These are phyloP conservation scores for Acanthis flammea DNA, from an alignment of 2,797 vertebrate species.

Conservation along the genomic window DNA sequence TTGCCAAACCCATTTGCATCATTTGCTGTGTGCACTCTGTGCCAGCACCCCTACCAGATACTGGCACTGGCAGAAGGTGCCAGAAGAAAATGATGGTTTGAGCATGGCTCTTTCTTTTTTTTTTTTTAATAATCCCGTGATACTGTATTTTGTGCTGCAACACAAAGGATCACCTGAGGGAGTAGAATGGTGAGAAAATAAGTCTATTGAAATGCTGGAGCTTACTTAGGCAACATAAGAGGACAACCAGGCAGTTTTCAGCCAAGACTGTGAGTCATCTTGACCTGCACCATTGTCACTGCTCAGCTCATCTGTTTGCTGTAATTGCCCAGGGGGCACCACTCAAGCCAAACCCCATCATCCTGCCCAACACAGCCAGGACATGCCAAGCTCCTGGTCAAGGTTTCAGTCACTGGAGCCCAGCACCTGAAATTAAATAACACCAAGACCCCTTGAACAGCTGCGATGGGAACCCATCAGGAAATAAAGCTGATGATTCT, in stretches of 20 bases:
- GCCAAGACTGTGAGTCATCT: conserved; percentile 42
- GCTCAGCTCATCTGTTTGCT: not conserved
- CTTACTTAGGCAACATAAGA: conserved; percentile 7
- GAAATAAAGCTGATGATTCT: not conserved
- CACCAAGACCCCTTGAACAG: not conserved
- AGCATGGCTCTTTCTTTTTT: not conserved
- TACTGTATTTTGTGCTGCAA: conserved; percentile 8
- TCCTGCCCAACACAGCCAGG: not conserved
- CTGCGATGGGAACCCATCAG: not conserved
- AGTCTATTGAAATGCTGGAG: not conserved
- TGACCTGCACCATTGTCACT: not conserved
- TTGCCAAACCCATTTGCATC: not conserved
- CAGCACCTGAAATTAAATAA: not conserved
- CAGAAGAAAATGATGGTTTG: not conserved
- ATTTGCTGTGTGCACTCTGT: not conserved
- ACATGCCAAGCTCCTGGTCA: fast-evolving
- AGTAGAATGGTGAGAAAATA: conserved; percentile 50
- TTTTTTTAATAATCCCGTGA: not conserved
- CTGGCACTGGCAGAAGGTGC: not conserved
- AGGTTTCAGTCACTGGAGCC: not conserved
- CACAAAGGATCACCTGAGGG: conserved; percentile 56
- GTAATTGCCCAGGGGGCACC: not conserved
- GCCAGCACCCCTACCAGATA: not conserved
- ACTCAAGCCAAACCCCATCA: not conserved
- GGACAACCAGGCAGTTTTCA: not conserved